A percentile compares a stretch with the other conserved stretches of the same genome.
Evolutionary conservation across 2,113 vertebrate species (phyloP).

Genomic region (Mustelus asterias): DNA sequence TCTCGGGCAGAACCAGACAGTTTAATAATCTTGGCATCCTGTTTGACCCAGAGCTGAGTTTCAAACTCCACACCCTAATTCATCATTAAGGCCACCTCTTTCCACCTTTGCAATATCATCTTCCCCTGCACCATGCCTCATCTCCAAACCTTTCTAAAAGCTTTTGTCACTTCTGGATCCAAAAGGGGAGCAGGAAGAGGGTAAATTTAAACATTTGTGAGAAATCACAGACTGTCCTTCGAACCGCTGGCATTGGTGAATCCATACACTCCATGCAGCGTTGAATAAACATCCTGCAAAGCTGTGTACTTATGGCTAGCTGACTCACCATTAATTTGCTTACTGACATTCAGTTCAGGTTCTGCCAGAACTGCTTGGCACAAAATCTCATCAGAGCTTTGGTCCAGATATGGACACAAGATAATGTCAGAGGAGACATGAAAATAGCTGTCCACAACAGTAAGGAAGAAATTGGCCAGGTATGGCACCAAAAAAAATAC

Average conservation of each 20-base stretch:
- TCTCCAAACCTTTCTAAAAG: neutral
- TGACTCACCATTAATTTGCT: constrained; percentile 20
- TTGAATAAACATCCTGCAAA: constrained; percentile 10
- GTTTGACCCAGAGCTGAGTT: neutral
- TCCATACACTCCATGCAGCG: neutral
- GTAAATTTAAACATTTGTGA: neutral
- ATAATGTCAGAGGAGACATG: neutral
- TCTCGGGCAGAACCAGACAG: constrained; percentile 16
- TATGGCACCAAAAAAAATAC: neutral
- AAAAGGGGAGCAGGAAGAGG: neutral
- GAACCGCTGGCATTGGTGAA: neutral
- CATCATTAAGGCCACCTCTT: neutral
- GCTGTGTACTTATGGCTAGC: constrained; percentile 25
- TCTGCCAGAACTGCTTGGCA: neutral
- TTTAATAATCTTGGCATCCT: constrained; percentile 30
- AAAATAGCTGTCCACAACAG: neutral
- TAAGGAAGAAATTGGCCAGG: neutral
- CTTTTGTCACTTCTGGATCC: neutral
- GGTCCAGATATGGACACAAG: neutral
- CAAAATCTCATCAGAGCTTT: neutral
- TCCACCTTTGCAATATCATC: neutral
- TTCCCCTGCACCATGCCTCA: neutral
- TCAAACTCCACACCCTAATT: neutral
- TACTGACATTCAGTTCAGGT: neutral
- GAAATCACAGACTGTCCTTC: constrained; percentile 14